phyloP scores from a whole-genome alignment of 2,888 invertebrate genomes.

The Criorhina ranunculi region DNA sequence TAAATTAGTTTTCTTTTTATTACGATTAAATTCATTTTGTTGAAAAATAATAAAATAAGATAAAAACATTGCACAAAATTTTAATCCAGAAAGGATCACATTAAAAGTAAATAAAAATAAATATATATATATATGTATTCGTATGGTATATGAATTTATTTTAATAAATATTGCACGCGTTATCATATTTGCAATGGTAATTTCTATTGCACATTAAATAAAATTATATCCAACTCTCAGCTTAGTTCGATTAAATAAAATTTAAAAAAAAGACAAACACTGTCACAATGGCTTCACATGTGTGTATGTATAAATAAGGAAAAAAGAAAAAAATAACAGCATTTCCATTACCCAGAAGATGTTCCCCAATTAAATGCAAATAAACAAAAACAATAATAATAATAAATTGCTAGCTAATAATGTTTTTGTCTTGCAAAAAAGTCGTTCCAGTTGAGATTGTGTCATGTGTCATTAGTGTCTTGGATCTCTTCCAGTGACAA shows the following conservation, averaged over 20 bases:
- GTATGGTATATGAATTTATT: not conserved
- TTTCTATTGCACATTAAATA: constrained; percentile 60
- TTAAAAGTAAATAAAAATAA: constrained; percentile 22
- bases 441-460: constrained; percentile 42
- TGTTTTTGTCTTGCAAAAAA: constrained; percentile 72
- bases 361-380: constrained; percentile 45
- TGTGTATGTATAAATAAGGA: constrained; percentile 11
- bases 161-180: constrained; percentile 69
- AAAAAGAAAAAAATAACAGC: constrained; percentile 7
- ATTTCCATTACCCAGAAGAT: constrained; percentile 50
- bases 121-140: constrained; percentile 6
- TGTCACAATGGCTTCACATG: constrained; percentile 71
- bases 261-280: constrained; percentile 48
- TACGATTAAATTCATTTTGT: constrained; percentile 39
- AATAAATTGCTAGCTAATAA: not conserved
- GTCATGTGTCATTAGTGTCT: constrained; percentile 12
- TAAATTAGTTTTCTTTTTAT: constrained; percentile 43
- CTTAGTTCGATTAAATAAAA: constrained; percentile 19
- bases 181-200: constrained; percentile 59
- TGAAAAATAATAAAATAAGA: constrained; percentile 11
- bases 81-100: constrained; percentile 23
- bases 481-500: not conserved
- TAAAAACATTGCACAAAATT: constrained; percentile 29
- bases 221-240: not conserved
- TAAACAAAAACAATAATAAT: constrained; percentile 11